Base-by-base conservation (phyloP, 1,140 invertebrate species). In the Himalopsyche phryganea region DNA sequence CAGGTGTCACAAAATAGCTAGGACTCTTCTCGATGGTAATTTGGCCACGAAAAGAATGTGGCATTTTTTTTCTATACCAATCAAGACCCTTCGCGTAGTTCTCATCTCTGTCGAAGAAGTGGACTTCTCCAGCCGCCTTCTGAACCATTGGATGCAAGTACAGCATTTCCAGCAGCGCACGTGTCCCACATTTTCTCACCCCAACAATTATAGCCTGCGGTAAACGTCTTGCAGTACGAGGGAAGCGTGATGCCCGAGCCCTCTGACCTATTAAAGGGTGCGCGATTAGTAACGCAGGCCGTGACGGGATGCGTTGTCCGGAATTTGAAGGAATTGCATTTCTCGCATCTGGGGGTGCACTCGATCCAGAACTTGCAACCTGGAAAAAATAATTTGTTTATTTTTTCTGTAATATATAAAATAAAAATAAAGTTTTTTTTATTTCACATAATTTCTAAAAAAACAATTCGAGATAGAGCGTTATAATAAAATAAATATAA, bases 21-120 rank as follows among this genome's bases (percentile, higher is more conserved):
- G 96, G 96, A 60, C 92, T 96, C 74, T 98, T 98, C 75, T 98
- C 96, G 66, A 98, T 94, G 11, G 94, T 97, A 59, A 98, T 86
- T 76, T 97, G 93, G 17, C 88, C 88, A 52, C 83, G 83, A 70
- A 90, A 89, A 0, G 92, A 94, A 66, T 89, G 84, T 4, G 94
- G 94, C 94, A 98, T 98, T 76, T 93, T 89, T 61, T 84, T 85
- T 42, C 89, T 74, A 74, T 97, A 97, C 94, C 94, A 98, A 45
- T 96, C 92, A 28, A 96, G 76, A 1, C 94, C 94, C 54, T 86
- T 84, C 42, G 86, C 83, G 71, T 94, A 98, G 71, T 96, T 92
- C 67, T 92, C 90, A 68, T 92, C 90, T 2, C 90, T 80, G 74
- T 96, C 94, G 75, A 96, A 96, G 77, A 96, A 96, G 72, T 96